Evolutionary conservation across 1,140 invertebrate genomes (phyloP), one percentile per base, ranked within the genome.

Genomic region (Cotesia chilonis): DNA sequence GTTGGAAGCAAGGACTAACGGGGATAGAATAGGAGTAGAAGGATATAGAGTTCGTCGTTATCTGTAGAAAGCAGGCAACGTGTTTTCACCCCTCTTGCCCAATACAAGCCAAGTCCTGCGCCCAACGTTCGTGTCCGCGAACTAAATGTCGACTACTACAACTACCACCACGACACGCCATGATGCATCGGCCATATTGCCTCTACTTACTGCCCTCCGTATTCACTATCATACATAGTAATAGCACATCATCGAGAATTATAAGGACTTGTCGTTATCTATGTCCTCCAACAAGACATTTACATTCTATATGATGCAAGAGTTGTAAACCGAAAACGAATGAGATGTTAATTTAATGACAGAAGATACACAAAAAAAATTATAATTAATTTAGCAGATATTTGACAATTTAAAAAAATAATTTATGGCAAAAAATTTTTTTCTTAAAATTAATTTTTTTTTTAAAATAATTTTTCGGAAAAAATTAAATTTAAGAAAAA

Each of bases 151-250:
- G 71, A 74, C 71, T 5, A 59, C 55, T 63, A 51, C 64, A 37
- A 51, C 41, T 47, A 47, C 57, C 75, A 76, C 51, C 72, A 77
- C 74, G 76, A 81, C 70, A 80, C 76, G 79, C 79, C 79, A 84
- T 85, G 84, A 87, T 86, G 81, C 83, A 86, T 85, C 83, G 83
- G 83, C 81, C 83, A 80, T 84, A 77, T 85, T 85, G 79, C 74
- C 76, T 28, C 28, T 28, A 28, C 28, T 77, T 75, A 77, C 72
- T 78, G 74, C 72, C 79, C 77, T 78, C 66, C 51, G 20, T n/a
- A 47, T 28, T 28, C 28, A 28, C 28, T 28, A 28, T 28, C 3
- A 28, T 9, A 4, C 6, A 20, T 10, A 20, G 60, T 63, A 36
- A 36, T 12, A 35, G 60, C 6, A 20, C 6, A n/a, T 52, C 7